These are phyloP conservation scores for Euura lappo DNA, from an alignment of 1,140 invertebrate genomes.

Conservation along the genomic window DNA sequence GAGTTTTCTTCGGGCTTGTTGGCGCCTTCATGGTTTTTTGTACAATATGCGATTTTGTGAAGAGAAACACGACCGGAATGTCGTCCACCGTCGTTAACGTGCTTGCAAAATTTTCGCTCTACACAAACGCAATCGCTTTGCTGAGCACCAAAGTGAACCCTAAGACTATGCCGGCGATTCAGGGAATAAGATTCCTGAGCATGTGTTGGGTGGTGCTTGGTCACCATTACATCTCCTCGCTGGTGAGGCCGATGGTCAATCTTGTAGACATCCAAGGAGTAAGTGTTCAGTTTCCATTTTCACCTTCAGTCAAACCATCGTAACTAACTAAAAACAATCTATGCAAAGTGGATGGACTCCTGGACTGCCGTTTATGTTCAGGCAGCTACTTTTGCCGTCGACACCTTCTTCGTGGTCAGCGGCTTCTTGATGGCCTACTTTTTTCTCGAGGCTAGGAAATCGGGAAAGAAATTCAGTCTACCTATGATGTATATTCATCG, in stretches of 20 bases:
- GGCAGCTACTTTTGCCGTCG: slow-evolving; percentile 55
- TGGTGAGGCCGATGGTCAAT: slow-evolving; percentile 30
- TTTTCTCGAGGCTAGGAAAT: slow-evolving; percentile 57
- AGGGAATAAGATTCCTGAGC: slow-evolving; percentile 53
- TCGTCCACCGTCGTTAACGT: background rate
- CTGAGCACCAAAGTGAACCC: slow-evolving; percentile 26
- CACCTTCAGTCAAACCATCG: too few species aligned
- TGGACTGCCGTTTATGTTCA: slow-evolving; percentile 42
- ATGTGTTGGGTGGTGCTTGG: slow-evolving; percentile 52
- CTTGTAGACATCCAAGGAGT: slow-evolving; percentile 25
- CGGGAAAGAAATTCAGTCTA: slow-evolving; percentile 44
- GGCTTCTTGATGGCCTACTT: slow-evolving; percentile 67
- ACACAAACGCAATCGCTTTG: slow-evolving; percentile 38
- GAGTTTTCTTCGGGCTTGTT: slow-evolving; percentile 6
- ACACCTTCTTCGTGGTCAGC: slow-evolving; percentile 66
- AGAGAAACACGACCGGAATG: background rate
- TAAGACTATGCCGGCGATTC: slow-evolving; percentile 35
- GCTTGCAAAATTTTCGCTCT: slow-evolving; percentile 40
- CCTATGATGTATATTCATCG: slow-evolving; percentile 48
- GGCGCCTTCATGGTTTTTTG: slow-evolving; percentile 18
- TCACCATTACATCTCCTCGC: slow-evolving; percentile 42
- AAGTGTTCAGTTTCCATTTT: slow-evolving; percentile 13
- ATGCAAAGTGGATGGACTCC: slow-evolving; percentile 28
- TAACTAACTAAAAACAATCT: background rate
- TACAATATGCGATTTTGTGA: slow-evolving; percentile 19